Percentiles rank a stretch among this genome's conserved stretches.
phyloP scores from a whole-genome alignment of 2,888 invertebrate genomes.

The Druceiella hillmani region DNA sequence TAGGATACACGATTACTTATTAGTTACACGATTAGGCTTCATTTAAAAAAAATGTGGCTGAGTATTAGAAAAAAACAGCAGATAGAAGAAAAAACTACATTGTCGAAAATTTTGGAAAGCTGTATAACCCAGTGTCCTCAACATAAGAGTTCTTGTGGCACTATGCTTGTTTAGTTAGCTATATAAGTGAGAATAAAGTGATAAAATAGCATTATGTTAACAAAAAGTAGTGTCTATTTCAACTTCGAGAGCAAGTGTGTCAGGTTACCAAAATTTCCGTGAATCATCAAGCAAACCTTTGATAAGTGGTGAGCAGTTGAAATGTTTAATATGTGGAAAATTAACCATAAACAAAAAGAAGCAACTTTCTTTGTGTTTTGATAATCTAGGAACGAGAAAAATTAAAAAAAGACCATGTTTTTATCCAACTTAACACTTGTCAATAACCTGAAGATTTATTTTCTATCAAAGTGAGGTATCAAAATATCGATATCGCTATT shows the following conservation, averaged over 20 bases:
- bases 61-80: slow-evolving; percentile 16
- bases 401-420: slow-evolving; percentile 24
- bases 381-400: slow-evolving; percentile 24
- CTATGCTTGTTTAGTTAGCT: slow-evolving; percentile 15
- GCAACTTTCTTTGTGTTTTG: slow-evolving; percentile 20
- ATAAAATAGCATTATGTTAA: slow-evolving; percentile 17
- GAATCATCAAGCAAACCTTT: slow-evolving; percentile 16
- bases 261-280: slow-evolving; percentile 11
- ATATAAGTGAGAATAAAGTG: slow-evolving; percentile 11
- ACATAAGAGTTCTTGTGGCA: slow-evolving; percentile 18
- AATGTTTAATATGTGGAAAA: slow-evolving; percentile 20
- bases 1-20: too few relatives aligned
- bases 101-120: slow-evolving; percentile 17
- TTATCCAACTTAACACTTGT: slow-evolving; percentile 23
- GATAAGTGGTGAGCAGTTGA: slow-evolving; percentile 13
- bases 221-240: slow-evolving; percentile 12
- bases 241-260: slow-evolving; percentile 11
- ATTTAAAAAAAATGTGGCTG: too few relatives aligned
- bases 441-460: slow-evolving; percentile 25
- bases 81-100: slow-evolving; percentile 16
- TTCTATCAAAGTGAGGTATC: slow-evolving; percentile 26
- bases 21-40: too few relatives aligned
- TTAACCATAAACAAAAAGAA: slow-evolving; percentile 20
- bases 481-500: slow-evolving; percentile 24
- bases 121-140: slow-evolving; percentile 17